Percentiles rank a stretch among this genome's conserved stretches.
phyloP scores from a whole-genome alignment of 2,888 invertebrate species.

The Tenodera sinensis region DNA sequence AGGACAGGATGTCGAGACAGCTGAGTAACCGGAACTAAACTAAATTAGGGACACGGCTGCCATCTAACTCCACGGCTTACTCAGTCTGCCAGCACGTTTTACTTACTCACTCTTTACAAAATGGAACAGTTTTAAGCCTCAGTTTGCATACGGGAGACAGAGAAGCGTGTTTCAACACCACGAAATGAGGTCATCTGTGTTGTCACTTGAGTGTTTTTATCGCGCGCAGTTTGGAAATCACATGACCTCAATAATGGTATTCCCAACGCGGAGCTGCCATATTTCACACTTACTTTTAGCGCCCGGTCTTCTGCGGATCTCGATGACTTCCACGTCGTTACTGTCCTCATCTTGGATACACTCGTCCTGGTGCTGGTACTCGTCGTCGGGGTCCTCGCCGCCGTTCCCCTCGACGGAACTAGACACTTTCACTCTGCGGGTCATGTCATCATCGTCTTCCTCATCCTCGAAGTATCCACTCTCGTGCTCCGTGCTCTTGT shows the following conservation, averaged over 20 bases:
- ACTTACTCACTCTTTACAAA: too few species aligned
- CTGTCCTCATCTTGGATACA: slow-evolving; percentile 33
- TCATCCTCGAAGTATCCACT: slow-evolving; percentile 81
- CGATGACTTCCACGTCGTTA: neutral
- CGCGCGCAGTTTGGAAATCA: neutral
- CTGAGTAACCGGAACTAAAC: too few species aligned
- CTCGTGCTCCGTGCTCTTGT: slow-evolving; percentile 70
- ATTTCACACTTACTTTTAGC: neutral
- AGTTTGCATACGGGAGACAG: neutral
- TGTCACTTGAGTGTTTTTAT: neutral
- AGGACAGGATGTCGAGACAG: too few species aligned
- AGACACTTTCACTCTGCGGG: neutral
- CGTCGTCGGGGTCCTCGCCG: slow-evolving; percentile 40
- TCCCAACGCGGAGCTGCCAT: too few species aligned
- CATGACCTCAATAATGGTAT: neutral
- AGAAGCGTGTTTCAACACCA: neutral
- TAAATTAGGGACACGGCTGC: too few species aligned
- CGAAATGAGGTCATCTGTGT: neutral
- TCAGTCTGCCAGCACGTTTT: too few species aligned
- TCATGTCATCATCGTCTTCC: slow-evolving; percentile 49
- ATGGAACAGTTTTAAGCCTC: too few species aligned
- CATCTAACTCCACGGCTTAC: too few species aligned
- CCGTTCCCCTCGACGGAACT: slow-evolving; percentile 35
- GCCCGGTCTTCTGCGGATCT: neutral
- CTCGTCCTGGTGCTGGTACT: slow-evolving; percentile 44